A percentile compares a stretch with the other conserved stretches of the same genome.
Evolutionary conservation across 2,113 vertebrate species (phyloP).

Genomic region (Silurus meridionalis): DNA sequence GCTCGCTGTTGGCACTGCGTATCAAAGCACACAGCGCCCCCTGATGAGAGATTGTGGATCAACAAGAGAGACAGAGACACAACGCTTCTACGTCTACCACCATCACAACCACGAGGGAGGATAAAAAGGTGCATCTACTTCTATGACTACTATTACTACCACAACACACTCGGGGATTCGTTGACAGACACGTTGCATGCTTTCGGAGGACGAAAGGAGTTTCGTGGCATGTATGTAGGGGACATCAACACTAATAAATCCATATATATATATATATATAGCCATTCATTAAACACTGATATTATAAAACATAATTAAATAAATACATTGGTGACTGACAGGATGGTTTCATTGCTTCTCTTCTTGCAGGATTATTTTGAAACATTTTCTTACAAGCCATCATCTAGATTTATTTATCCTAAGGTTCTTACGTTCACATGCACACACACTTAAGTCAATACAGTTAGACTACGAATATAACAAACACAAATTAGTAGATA

Average conservation of each 20-base stretch:
- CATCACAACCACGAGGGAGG: conserved; percentile 53
- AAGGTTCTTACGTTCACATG: neutral
- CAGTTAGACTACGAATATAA: neutral
- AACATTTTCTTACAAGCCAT: neutral
- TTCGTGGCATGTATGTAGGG: conserved; percentile 79
- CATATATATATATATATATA: conserved; percentile 81
- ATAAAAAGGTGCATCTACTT: conserved; percentile 47
- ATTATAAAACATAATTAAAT: conserved; percentile 72
- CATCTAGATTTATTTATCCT: neutral
- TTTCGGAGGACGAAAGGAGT: conserved; percentile 75
- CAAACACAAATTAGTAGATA: neutral
- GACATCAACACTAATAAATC: conserved; percentile 77
- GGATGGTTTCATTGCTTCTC: conserved; percentile 65
- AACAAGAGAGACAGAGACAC: conserved; percentile 67
- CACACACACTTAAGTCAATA: conserved; percentile 8
- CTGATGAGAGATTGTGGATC: conserved; percentile 70
- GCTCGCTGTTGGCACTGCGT: conserved; percentile 58
- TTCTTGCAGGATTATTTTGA: conserved; percentile 48
- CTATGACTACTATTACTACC: conserved; percentile 50
- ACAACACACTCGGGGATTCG: conserved; percentile 60
- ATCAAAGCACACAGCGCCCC: conserved; percentile 62
- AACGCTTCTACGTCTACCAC: conserved; percentile 54
- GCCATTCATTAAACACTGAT: conserved; percentile 77
- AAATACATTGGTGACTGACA: conserved; percentile 62
- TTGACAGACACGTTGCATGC: conserved; percentile 72